These are phyloP conservation scores for Cossypha heuglini DNA, from an alignment of 2,797 vertebrate genomes.

Conservation along the genomic window DNA sequence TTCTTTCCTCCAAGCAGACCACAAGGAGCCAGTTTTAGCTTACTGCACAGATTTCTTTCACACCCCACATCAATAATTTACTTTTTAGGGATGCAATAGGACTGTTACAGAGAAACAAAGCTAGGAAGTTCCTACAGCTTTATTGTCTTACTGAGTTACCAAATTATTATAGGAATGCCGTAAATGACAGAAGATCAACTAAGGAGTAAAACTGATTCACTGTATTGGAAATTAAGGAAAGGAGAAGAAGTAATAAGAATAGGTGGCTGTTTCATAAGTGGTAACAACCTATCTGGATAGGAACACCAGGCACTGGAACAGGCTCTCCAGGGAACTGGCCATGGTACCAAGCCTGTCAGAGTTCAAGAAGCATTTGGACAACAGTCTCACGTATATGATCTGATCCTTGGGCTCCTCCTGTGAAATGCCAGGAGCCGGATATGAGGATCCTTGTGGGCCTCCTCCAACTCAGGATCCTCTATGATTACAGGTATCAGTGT, in stretches of 20 bases:
- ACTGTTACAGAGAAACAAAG: background rate
- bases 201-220: background rate
- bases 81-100: accelerated
- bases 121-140: background rate
- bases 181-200: background rate
- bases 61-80: background rate
- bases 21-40: background rate
- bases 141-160: background rate
- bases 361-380: background rate
- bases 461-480: background rate
- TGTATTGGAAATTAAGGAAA: background rate
- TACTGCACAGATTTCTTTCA: background rate
- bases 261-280: background rate
- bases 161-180: background rate
- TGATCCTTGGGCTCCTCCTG: background rate
- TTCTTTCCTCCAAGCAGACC: background rate
- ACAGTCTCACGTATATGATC: background rate
- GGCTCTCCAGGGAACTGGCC: background rate
- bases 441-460: background rate
- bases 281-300: background rate
- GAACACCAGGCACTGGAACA: background rate
- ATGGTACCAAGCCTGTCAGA: background rate
- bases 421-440: background rate
- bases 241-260: background rate
- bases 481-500: accelerated